Base-by-base conservation (phyloP, 2,888 invertebrate genomes). In the Phymatocera aterrima region DNA sequence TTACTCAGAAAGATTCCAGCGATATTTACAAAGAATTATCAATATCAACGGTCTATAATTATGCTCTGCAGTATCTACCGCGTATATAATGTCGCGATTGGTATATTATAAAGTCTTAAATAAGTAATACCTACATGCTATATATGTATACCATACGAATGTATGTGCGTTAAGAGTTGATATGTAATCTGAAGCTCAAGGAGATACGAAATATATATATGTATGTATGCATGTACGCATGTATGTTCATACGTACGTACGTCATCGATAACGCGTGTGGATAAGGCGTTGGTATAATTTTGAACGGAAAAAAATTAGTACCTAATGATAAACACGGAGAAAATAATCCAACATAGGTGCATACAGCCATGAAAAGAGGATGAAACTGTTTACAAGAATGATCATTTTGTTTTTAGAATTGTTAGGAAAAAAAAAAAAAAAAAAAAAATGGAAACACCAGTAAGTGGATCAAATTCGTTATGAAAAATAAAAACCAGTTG, bases 21-120 rank as follows among this genome's bases (percentile, higher is more conserved):
- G 28, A 68, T 68, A 68, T 68, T 68, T 21, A 24, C 24, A 46
- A 68, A 28, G 15, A 68, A 46, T 68, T 68, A 68, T 21, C 46
- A 24, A 24, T 6, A 31, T 43, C 43, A 43, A 1, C 43, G 43
- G 12, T 43, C 8, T 43, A 43, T 43, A 43, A 43, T 12, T 6
- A 43, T 10, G 12, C 43, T 43, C 43, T 43, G 1, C 34, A 21
- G 37, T 18, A 64, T 34, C n/a, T 6, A 37, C n/a, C 18, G 64
- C 8, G 40, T 12, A n/a, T n/a, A n/a, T n/a, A 64, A 18, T 40
- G 34, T 57, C 15, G 28, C 57, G 57, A 57, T 57, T 28, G 57
- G 57, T 28, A 40, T 40, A 57, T 28, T 57, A 57, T 68, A 68
- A n/a, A 46, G 40, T 68, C 68, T 28, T 40, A n/a, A n/a, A n/a